A percentile compares a stretch with the other conserved stretches of the same genome.
Conservation (phyloP, 2,888 invertebrate species). For the Drosophila eohydei region DNA sequence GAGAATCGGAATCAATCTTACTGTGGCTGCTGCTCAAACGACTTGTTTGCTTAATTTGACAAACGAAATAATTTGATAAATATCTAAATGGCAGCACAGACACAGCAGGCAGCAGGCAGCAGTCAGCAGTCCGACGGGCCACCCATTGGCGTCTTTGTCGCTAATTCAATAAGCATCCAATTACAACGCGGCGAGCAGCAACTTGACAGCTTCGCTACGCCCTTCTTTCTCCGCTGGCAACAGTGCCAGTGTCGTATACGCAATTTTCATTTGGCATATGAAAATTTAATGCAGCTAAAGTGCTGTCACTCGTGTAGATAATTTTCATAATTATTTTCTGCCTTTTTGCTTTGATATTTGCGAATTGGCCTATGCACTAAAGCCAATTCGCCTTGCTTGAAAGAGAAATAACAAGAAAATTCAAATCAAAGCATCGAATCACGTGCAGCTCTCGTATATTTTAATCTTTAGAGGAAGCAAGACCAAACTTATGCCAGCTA, state of each 20-base stretch:
- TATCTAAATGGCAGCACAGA: constrained; percentile 69
- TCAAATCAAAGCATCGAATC: constrained; percentile 14
- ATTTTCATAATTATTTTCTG: constrained; percentile 56
- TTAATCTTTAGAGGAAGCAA: constrained; percentile 14
- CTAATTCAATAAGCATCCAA: constrained; percentile 81
- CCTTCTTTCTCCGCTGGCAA: constrained; percentile 9
- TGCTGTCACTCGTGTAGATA: constrained; percentile 47
- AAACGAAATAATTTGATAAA: constrained; percentile 81
- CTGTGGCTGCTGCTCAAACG: constrained; percentile 18
- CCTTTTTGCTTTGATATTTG: constrained; percentile 8
- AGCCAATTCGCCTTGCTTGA: background rate
- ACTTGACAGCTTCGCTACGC: constrained; percentile 1
- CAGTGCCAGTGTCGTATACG: constrained; percentile 35
- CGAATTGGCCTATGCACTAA: constrained; percentile 38
- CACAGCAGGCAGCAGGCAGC: constrained; percentile 59
- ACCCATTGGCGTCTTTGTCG: constrained; percentile 49
- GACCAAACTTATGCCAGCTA: constrained; percentile 3
- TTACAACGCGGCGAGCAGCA: constrained; percentile 66
- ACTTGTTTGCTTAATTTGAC: constrained; percentile 81
- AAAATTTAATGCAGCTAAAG: constrained; percentile 66
- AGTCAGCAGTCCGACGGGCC: constrained; percentile 6
- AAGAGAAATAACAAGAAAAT: background rate
- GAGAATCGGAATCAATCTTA: constrained; percentile 65
- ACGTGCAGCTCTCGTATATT: constrained; percentile 45
- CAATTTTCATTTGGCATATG: constrained; percentile 65